Percentiles rank a stretch among this genome's conserved stretches.
Evolutionary conservation across 2,888 invertebrate genomes (phyloP).

Genomic region (Stegana nigrithorax): DNA sequence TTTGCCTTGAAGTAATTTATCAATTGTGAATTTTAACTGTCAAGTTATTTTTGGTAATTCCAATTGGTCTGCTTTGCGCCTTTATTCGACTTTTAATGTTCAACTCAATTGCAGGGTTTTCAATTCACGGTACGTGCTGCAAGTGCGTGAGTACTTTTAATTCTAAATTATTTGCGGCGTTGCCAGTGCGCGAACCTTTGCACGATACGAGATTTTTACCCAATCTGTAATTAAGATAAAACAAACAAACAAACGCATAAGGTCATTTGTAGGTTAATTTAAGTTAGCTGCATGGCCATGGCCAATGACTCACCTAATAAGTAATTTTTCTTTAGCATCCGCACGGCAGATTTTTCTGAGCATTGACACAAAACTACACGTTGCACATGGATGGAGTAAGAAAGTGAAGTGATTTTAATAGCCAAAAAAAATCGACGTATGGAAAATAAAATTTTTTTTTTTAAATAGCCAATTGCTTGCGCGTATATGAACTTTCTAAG

Average conservation of each 20-base stretch:
- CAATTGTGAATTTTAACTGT: slow-evolving; percentile 17
- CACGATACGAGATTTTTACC: slow-evolving; percentile 62
- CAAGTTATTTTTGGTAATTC: slow-evolving; percentile 27
- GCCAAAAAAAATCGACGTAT: no score
- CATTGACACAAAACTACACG: slow-evolving; percentile 67
- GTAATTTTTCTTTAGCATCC: slow-evolving; percentile 50
- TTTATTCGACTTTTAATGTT: slow-evolving; percentile 5
- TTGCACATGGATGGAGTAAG: slow-evolving; percentile 45
- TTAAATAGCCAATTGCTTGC: slow-evolving; percentile 8
- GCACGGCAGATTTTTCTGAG: slow-evolving; percentile 56
- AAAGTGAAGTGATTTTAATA: slow-evolving; percentile 10
- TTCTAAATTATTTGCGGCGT: slow-evolving; percentile 67
- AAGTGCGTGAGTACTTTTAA: slow-evolving; percentile 66
- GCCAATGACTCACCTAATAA: slow-evolving; percentile 42
- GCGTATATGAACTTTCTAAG: slow-evolving; percentile 45
- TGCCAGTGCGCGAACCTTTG: slow-evolving; percentile 68
- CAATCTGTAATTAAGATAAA: slow-evolving; percentile 48
- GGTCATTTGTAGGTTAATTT: not conserved
- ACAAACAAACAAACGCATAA: slow-evolving; percentile 47
- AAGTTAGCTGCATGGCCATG: no score
- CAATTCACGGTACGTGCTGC: slow-evolving; percentile 68
- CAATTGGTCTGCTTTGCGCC: not conserved
- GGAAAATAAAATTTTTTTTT: not conserved
- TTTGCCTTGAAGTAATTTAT: no score
- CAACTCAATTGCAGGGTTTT: slow-evolving; percentile 26